Conservation (phyloP, 2,113 vertebrate species). For the Neogobius melanostomus region DNA sequence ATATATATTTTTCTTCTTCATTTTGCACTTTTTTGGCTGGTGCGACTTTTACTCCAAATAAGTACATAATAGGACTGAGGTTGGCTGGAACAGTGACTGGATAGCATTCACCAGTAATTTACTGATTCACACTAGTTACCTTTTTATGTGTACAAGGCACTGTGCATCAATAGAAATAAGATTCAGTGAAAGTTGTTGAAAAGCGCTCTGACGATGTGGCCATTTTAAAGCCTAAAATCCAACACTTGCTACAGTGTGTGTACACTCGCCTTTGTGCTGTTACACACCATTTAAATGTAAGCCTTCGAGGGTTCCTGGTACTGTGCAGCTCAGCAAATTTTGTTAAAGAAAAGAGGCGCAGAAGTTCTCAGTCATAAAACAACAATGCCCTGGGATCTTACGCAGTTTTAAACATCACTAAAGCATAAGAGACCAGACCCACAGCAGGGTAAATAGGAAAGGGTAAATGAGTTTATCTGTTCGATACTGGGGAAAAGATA, state of each 20-base stretch:
- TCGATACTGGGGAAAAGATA: too few relatives aligned
- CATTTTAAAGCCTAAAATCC: constrained; percentile 35
- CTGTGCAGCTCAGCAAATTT: constrained; percentile 32
- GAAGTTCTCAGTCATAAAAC: constrained; percentile 5
- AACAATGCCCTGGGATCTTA: background rate
- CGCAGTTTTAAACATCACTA: background rate
- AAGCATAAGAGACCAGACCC: background rate
- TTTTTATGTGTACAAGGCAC: too few relatives aligned
- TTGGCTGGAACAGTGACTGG: too few relatives aligned
- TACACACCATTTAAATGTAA: constrained; percentile 18
- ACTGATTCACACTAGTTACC: too few relatives aligned
- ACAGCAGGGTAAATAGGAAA: background rate
- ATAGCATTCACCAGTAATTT: too few relatives aligned
- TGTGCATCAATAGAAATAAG: background rate
- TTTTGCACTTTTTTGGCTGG: too few relatives aligned
- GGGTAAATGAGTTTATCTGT: background rate
- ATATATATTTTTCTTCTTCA: too few relatives aligned
- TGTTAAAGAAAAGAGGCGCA: constrained; percentile 8
- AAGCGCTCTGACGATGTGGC: background rate
- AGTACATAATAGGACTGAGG: too few relatives aligned
- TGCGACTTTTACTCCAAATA: too few relatives aligned
- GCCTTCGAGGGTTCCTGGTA: constrained; percentile 26
- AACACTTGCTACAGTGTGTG: constrained; percentile 18
- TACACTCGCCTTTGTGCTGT: constrained; percentile 11
- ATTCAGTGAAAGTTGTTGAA: background rate